Conservation (phyloP, 1,140 invertebrate genomes). For the Lamellibrachia luymesi region DNA sequence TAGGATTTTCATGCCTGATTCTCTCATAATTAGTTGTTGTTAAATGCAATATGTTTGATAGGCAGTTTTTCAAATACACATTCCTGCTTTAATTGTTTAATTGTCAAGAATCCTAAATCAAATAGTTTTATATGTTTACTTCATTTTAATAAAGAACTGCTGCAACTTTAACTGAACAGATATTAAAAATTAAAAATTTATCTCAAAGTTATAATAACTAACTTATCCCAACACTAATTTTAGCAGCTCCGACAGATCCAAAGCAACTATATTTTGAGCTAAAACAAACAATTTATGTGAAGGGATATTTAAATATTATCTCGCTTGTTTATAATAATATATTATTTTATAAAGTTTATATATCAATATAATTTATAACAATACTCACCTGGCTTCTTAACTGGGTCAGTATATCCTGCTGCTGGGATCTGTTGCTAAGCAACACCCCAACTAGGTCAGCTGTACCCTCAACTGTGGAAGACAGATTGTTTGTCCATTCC, state of each 20-base stretch:
- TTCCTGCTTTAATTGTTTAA: neutral
- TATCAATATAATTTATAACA: neutral
- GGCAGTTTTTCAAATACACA: neutral
- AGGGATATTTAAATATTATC: neutral
- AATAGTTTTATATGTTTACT: neutral
- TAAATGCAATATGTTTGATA: neutral
- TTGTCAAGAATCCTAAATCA: neutral
- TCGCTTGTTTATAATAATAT: too few species aligned
- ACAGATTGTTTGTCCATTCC: neutral
- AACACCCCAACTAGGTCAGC: neutral
- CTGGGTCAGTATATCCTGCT: neutral
- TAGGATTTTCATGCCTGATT: neutral
- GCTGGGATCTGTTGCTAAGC: neutral
- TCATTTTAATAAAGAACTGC: neutral
- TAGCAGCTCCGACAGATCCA: neutral
- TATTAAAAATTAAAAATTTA: neutral
- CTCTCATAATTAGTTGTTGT: neutral
- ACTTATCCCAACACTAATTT: neutral
- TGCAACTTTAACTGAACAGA: neutral
- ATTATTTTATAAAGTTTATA: too few species aligned
- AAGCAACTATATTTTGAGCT: neutral
- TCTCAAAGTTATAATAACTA: neutral
- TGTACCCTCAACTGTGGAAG: neutral
- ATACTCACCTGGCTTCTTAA: neutral
- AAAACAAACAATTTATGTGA: neutral